phyloP scores from a whole-genome alignment of 2,797 vertebrate species.

The Rhynchotus rufescens region DNA sequence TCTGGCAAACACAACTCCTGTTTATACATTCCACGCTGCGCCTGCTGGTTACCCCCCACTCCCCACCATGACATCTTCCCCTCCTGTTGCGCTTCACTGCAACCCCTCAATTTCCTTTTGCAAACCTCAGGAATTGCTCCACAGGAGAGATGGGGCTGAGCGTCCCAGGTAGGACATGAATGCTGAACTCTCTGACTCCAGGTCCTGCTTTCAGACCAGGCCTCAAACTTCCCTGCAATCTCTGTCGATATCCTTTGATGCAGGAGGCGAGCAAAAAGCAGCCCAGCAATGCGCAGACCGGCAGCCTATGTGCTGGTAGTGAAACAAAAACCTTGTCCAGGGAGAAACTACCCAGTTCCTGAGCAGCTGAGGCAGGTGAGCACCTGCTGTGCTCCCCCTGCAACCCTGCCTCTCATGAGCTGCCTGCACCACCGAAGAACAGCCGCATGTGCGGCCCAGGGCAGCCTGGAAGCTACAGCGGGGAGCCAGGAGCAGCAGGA shows the following conservation, averaged over 20 bases:
- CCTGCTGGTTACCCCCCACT: not conserved
- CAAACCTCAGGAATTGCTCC: not conserved
- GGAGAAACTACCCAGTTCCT: fast-evolving
- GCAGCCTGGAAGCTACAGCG: not conserved
- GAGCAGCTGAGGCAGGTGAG: not conserved
- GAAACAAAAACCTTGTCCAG: not conserved
- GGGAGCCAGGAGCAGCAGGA: not conserved
- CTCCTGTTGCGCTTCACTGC: not conserved
- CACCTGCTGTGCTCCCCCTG: not conserved
- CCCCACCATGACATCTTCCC: not conserved
- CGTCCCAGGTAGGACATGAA: not conserved
- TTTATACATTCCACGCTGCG: not conserved
- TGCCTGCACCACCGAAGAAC: not conserved
- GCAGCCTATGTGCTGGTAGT: not conserved
- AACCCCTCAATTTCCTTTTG: not conserved
- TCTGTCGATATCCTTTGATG: not conserved
- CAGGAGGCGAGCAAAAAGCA: not conserved
- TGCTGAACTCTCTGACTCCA: not conserved
- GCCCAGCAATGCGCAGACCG: fast-evolving
- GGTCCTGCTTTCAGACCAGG: not conserved
- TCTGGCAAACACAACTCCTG: conserved; percentile 1
- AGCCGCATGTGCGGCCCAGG: not conserved
- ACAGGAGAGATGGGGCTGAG: not conserved
- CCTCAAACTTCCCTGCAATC: not conserved
- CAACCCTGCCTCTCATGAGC: not conserved